These are phyloP conservation scores for Acanthaster planci DNA, from an alignment of 35 echinoderm and acorn worm species.

Conservation along the genomic window DNA sequence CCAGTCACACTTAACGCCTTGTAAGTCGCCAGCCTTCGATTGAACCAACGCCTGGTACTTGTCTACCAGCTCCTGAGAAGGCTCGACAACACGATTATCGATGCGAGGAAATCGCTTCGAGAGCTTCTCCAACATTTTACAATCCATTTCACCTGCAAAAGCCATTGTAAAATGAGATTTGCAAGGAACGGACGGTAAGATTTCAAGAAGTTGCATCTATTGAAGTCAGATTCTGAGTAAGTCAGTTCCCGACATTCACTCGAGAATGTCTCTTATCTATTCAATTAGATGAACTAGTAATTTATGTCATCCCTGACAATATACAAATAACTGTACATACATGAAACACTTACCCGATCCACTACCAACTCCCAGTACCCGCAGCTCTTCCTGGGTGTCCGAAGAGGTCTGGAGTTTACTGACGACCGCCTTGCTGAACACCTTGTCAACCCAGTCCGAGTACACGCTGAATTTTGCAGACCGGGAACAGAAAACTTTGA, in stretches of 20 bases:
- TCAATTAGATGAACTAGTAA: too few species aligned
- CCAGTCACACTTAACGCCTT: constrained; percentile 42
- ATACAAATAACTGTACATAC: too few species aligned
- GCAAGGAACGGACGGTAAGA: too few species aligned
- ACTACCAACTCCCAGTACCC: constrained; percentile 42
- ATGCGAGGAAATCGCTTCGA: constrained; percentile 31
- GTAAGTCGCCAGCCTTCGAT: constrained; percentile 20
- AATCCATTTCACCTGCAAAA: constrained; percentile 58
- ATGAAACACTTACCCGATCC: constrained; percentile 29
- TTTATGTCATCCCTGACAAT: too few species aligned
- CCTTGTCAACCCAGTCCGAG: constrained; percentile 33
- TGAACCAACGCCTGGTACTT: constrained; percentile 44
- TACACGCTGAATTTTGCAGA: constrained; percentile 42
- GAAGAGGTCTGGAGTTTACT: constrained; percentile 4
- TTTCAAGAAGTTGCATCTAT: too few species aligned
- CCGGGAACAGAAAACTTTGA: constrained; percentile 27
- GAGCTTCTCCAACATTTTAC: constrained; percentile 38
- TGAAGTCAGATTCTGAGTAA: too few species aligned
- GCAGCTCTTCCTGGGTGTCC: neutral
- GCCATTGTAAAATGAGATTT: too few species aligned
- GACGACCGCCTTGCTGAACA: constrained; percentile 18
- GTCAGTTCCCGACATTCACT: too few species aligned
- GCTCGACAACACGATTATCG: constrained; percentile 62
- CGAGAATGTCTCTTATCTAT: too few species aligned
- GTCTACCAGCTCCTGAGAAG: constrained; percentile 29